Evolutionary conservation across 2,113 vertebrate genomes (phyloP).

Genomic region (Alaudala cheleensis): DNA sequence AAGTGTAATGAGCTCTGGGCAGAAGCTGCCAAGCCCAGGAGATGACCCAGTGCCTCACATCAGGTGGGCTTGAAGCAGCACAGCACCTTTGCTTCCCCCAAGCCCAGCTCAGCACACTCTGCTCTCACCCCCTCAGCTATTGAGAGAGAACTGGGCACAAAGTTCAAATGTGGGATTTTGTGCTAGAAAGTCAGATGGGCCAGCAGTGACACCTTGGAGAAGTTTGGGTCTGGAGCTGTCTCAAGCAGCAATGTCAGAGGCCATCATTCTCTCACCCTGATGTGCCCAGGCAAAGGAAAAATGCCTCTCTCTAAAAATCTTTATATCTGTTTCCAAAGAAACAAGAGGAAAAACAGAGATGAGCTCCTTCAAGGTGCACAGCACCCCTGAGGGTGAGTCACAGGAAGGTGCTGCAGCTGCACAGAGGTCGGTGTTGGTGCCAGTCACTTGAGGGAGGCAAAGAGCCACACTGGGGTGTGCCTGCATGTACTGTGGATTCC

Average conservation of each 20-base stretch:
- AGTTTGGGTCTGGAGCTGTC: not conserved
- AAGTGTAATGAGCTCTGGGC: accelerated
- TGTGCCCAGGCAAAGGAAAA: not conserved
- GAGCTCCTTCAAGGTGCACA: not conserved
- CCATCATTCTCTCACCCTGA: not conserved
- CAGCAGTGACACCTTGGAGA: not conserved
- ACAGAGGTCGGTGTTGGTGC: not conserved
- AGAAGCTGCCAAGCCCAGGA: not conserved
- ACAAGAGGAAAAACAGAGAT: accelerated
- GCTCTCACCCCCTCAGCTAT: not conserved
- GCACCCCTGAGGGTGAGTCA: not conserved
- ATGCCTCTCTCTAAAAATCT: not conserved
- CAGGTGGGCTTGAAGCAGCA: not conserved
- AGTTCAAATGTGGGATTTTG: not conserved
- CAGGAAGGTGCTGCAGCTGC: not conserved
- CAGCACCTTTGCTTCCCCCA: not conserved
- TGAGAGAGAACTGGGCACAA: accelerated
- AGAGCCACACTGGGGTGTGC: not conserved
- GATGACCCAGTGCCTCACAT: not conserved
- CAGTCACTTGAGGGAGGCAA: constrained; percentile 51
- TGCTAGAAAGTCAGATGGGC: not conserved
- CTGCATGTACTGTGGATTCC: not conserved
- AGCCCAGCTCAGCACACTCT: not conserved
- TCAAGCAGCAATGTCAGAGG: not conserved
- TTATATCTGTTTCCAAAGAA: not conserved